Evolutionary conservation across 2,113 vertebrate genomes (phyloP).

Genomic region (Butorides virescens): DNA sequence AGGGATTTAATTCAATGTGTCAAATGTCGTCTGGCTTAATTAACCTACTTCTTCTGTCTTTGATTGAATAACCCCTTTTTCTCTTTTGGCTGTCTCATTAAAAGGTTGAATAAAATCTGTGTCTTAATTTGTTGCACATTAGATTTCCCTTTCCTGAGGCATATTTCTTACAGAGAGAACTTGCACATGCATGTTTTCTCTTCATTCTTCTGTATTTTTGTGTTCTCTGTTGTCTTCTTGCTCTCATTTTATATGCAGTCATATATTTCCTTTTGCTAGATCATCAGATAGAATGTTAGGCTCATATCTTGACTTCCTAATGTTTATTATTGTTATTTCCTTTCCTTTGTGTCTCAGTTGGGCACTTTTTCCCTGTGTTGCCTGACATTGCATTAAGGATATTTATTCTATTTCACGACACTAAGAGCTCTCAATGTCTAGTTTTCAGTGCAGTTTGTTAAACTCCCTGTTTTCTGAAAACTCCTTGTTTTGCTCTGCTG

Average conservation of each 20-base stretch:
- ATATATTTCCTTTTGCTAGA: neutral
- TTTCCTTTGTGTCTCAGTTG: neutral
- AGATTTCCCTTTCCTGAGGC: neutral
- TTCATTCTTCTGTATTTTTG: neutral
- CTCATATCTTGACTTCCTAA: neutral
- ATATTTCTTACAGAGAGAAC: neutral
- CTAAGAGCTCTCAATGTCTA: neutral
- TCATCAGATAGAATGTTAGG: neutral
- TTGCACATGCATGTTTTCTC: accelerated
- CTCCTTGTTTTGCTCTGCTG: neutral
- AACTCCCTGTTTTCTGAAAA: neutral
- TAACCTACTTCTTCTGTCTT: conserved; percentile 3
- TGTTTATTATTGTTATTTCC: neutral
- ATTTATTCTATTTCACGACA: neutral
- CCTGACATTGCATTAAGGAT: neutral
- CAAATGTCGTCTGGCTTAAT: neutral
- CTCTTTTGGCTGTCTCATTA: neutral
- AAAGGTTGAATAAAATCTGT: neutral
- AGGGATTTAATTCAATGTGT: neutral
- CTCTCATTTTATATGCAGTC: neutral
- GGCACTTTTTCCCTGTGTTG: neutral
- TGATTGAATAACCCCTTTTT: neutral
- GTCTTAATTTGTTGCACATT: neutral
- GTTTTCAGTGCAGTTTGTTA: neutral
- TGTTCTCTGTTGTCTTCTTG: neutral